Evolutionary conservation across 2,888 invertebrate species (phyloP), one percentile per base, ranked within the genome.

Genomic region (Venustoraphidia nigricollis): DNA sequence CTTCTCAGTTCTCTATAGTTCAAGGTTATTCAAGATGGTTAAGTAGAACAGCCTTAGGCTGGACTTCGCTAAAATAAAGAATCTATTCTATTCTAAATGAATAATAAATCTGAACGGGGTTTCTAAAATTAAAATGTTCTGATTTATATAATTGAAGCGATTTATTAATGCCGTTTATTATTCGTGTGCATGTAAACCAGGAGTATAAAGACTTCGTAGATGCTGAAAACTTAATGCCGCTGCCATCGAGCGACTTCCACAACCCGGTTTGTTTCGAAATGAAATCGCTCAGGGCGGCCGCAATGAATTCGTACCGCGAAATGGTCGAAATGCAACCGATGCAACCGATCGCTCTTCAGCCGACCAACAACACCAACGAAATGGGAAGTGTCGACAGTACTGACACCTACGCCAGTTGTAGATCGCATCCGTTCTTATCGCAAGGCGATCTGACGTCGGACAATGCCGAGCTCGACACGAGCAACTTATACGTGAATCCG

Each of bases 391-490:
- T 77, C 57, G 76, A 77, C 72, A 83, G 91, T 71, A 85, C 91
- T 62, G 94, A 94, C 70, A 94, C 94, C 57, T 95, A 91, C 71
- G 91, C 91, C 68, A 93, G 91, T 71, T 94, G 94, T 75, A 87
- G 91, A 73, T 93, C 94, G 62, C 92, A 93, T 75, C 91, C 91
- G 62, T 91, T 87, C 72, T 81, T 85, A 69, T 90, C 90, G 60
- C 86, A 65, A 57, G 70, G 67, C 47, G 71, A 72, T 57, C 57
- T 71, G 47, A 63, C 67, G n/a, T 65, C 66, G n/a, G 67, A 69
- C 51, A 60, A 64, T 41, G 64, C 61, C 41, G 67, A 67, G 52
- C 58, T 63, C 42, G 82, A 82, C 66, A 79, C 80, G 67, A 87
- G 87, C 66, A 89, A 88, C 73, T 74, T 90, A 63, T 90, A 90